Base-by-base conservation (phyloP, 2,113 vertebrate species). In the Lepus timidus region DNA sequence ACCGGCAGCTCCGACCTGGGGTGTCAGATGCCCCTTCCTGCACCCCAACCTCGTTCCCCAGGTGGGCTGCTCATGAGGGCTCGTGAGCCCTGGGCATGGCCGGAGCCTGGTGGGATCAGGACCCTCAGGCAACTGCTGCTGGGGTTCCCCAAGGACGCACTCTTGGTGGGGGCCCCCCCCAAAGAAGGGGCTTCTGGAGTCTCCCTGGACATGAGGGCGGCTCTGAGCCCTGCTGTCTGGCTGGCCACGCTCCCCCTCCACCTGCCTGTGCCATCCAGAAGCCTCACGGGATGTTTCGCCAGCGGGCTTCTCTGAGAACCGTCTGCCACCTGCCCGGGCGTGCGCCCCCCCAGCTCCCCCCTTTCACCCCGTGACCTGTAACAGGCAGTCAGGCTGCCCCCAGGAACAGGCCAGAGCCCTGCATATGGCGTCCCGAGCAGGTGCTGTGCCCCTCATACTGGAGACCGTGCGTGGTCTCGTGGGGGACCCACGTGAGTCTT, bases 11-110 rank as follows among this genome's bases (percentile, higher is more conserved):
- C 64, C 36, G 31, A 16, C 17, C 23, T 0, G 39, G 0, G 27
- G 4, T 36, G 10, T n/a, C 64, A n/a, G 51, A 16, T 11, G 0
- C 27, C 27, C 27, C 3, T 0, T 17, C 39, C 22, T 9, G 17
- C 49, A 31, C 49, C n/a, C 22, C 10, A 39, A 6, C 64, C 64
- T 52, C 31, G 6, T 10, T 80, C 16, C 3, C 39, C 23, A 44
- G 6, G 29, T n/a, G 14, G 33, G 55, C 74, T 14, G 2, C 68
- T 68, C 33, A 9, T 4, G 29, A 62, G 20, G 39, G 11, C 25
- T 80, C 29, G 0, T 36, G 29, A 58, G 33, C 20, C 4, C 2
- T 6, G 0, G 9, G 49, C 36, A 3, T 14, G 9, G 22, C n/a
- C 44, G 29, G 55, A 39, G 79, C 86, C 36, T 52, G 9, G 31